Evolutionary conservation across 1,140 invertebrate species (phyloP).

Genomic region (Lepidurus arcticus): DNA sequence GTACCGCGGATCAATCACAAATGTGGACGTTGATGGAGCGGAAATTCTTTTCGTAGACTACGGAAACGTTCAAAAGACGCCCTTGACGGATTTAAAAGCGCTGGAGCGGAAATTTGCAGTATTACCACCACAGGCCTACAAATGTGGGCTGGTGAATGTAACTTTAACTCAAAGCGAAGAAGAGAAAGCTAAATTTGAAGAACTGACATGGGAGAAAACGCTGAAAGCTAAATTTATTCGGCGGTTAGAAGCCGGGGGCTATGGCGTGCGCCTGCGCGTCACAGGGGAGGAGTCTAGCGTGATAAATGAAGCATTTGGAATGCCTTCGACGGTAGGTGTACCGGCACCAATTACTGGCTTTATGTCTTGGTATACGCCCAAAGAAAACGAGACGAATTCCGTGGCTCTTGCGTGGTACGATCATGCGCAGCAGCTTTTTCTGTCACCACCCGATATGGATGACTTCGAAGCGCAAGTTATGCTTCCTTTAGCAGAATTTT

Average conservation of each 20-base stretch:
- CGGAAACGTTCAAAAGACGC: constrained; percentile 55
- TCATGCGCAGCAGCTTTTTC: neutral
- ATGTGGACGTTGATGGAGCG: constrained; percentile 57
- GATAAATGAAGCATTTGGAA: constrained; percentile 30
- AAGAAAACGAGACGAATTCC: neutral
- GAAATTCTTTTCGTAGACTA: constrained; percentile 76
- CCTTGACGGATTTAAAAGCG: constrained; percentile 55
- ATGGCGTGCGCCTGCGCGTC: neutral
- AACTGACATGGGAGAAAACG: constrained; percentile 48
- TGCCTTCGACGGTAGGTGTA: neutral
- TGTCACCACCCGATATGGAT: neutral
- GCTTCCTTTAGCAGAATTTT: constrained; percentile 28
- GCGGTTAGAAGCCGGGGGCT: neutral
- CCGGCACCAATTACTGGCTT: neutral
- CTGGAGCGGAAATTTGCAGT: constrained; percentile 58
- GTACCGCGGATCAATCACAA: constrained; percentile 74
- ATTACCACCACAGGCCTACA: constrained; percentile 62
- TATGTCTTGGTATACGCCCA: neutral
- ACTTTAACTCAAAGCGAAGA: constrained; percentile 50
- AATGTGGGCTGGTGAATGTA: constrained; percentile 57
- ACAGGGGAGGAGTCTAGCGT: neutral
- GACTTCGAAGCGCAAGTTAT: neutral
- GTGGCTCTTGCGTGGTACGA: constrained; percentile 23
- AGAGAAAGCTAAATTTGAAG: constrained; percentile 41
- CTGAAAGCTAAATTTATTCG: constrained; percentile 54